These are phyloP conservation scores for Engystomops pustulosus DNA, from an alignment of 2,113 vertebrate genomes.

Conservation along the genomic window DNA sequence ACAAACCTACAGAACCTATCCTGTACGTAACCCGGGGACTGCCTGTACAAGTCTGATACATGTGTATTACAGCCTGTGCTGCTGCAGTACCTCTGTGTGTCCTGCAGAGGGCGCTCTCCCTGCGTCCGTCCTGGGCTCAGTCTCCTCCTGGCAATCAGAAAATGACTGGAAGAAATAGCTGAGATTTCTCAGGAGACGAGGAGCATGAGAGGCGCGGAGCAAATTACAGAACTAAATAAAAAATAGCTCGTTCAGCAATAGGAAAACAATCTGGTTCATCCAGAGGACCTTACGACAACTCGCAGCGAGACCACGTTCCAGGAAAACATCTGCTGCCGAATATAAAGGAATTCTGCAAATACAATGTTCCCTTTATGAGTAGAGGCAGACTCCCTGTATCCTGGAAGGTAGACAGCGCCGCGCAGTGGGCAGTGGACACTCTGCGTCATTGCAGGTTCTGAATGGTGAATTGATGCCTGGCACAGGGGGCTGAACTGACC, in stretches of 20 bases:
- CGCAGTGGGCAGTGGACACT: too few species aligned
- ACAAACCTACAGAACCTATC: too few species aligned
- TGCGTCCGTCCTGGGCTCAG: not conserved
- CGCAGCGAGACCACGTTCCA: not conserved
- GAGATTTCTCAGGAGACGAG: not conserved
- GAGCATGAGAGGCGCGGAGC: not conserved
- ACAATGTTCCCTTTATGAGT: not conserved
- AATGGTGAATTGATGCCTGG: too few species aligned
- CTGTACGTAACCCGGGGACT: too few species aligned
- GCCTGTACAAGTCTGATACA: too few species aligned
- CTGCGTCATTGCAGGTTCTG: too few species aligned
- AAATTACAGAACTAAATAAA: slow-evolving; percentile 25
- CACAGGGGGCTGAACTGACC: too few species aligned
- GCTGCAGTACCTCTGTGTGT: too few species aligned
- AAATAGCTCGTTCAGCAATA: slow-evolving; percentile 31
- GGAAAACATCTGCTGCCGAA: slow-evolving; percentile 6
- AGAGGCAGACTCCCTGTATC: too few species aligned
- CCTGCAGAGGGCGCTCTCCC: not conserved
- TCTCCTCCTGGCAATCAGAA: slow-evolving; percentile 2
- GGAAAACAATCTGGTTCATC: slow-evolving; percentile 29
- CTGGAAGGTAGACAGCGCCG: too few species aligned
- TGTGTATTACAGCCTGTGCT: too few species aligned
- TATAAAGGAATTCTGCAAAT: not conserved
- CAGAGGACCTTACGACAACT: not conserved
- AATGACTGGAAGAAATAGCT: not conserved